Percentiles rank a stretch among this genome's conserved stretches.
Evolutionary conservation across 2,888 invertebrate genomes (phyloP).

Genomic region (Acrocyrtus sp.): DNA sequence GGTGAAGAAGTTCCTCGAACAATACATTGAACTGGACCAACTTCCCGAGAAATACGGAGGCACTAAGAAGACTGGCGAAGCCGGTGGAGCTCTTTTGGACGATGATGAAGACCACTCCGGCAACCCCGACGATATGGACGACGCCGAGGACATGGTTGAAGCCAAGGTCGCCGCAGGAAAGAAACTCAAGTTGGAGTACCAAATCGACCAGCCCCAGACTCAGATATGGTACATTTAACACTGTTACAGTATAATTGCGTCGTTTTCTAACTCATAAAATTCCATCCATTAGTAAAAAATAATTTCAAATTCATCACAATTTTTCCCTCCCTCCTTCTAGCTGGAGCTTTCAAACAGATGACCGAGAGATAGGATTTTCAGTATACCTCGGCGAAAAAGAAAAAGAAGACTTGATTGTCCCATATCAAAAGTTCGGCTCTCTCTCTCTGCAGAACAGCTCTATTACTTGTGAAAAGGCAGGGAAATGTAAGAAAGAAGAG

Average conservation of each 20-base stretch:
- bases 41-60: slow-evolving; percentile 61
- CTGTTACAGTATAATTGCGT: background rate
- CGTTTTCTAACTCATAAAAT: background rate
- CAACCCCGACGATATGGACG: slow-evolving; percentile 62
- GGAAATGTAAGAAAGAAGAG: slow-evolving; percentile 55
- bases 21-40: slow-evolving; percentile 59
- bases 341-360: slow-evolving; percentile 62
- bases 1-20: slow-evolving; percentile 55
- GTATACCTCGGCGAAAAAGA: slow-evolving; percentile 60
- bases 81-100: slow-evolving; percentile 32
- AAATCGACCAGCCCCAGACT: slow-evolving; percentile 58
- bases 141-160: slow-evolving; percentile 60
- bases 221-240: slow-evolving; percentile 57
- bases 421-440: slow-evolving; percentile 59
- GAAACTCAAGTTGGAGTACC: slow-evolving; percentile 61
- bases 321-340: slow-evolving; percentile 15
- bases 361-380: slow-evolving; percentile 61
- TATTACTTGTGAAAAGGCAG: slow-evolving; percentile 58
- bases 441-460: slow-evolving; percentile 59
- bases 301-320: background rate
- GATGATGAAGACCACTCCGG: slow-evolving; percentile 58
- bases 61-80: slow-evolving; percentile 55
- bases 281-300: background rate
- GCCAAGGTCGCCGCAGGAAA: slow-evolving; percentile 60
- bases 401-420: slow-evolving; percentile 60